Base-by-base conservation (phyloP, 2,113 vertebrate genomes). In the Todiramphus saurophagus region DNA sequence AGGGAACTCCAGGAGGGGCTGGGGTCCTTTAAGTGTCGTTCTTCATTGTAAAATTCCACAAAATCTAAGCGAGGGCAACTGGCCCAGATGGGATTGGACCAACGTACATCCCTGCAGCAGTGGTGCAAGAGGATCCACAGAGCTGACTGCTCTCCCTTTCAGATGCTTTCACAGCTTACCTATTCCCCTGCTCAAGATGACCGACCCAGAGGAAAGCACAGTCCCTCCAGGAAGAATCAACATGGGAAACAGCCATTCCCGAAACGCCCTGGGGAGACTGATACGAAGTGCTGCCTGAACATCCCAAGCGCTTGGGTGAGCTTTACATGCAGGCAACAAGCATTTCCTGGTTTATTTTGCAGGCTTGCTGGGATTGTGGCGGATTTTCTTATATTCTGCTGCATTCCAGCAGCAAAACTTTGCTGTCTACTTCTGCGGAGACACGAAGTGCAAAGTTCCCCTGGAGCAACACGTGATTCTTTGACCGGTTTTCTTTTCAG, bases 61-160 rank as follows among this genome's bases (percentile, higher is more conserved):
- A 46, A 55, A 69, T 44, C 16, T 17, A 41, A 77, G 41, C 0
- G 28, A 86, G 62, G 44, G 43, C 27, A n/a, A 62, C 16, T 9
- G 30, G n/a, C 21, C 30, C 48, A 9, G 3, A 1, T 0, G 9
- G 27, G 9, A n/a, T 35, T 2, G 33, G 50, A 64, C 6, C 33
- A 1, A 27, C 1, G 39, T 16, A 37, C 56, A 10, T 5, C 44
- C 7, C 17, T 0, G 16, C 1, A 2, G 50, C 46, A 48, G 39
- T 2, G 0, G 9, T 3, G 59, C 55, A 50, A 7, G 53, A 50
- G 37, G n/a, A 63, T 64, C 60, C 25, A 33, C 2, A 7, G 48
- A 68, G 79, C 75, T 78, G 51, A 2, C n/a, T 41, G 60, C 11
- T 13, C 43, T 31, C 33, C 46, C 41, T 60, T 37, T 1, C 31